phyloP scores from a whole-genome alignment of 2,888 invertebrate species.

The Eristalinus aeneus region DNA sequence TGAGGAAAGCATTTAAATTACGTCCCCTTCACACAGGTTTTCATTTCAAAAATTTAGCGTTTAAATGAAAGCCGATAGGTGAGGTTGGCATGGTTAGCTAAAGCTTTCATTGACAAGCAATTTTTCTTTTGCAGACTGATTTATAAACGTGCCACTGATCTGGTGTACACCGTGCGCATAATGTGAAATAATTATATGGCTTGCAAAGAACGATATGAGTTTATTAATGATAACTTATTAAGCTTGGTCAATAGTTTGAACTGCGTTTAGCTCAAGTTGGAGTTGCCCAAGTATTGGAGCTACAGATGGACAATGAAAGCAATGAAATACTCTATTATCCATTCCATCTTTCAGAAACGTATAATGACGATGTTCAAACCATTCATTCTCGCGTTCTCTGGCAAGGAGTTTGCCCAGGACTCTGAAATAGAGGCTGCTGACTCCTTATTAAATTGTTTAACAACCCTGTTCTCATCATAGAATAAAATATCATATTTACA shows the following conservation, averaged over 20 bases:
- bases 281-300: slow-evolving; percentile 71
- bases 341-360: slow-evolving; percentile 1
- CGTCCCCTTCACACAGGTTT: slow-evolving; percentile 72
- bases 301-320: slow-evolving; percentile 72
- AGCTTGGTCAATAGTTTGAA: slow-evolving; percentile 72
- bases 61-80: slow-evolving; percentile 61
- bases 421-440: no score
- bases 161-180: slow-evolving; percentile 74
- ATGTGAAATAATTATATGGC: slow-evolving; percentile 72
- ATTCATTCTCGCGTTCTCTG: slow-evolving; percentile 7
- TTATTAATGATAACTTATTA: slow-evolving; percentile 73
- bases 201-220: slow-evolving; percentile 67
- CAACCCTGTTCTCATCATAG: no score
- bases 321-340: no score
- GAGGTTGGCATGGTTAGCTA: slow-evolving; percentile 66
- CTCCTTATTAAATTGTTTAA: no score
- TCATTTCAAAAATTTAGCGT: slow-evolving; percentile 76
- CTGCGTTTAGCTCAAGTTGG: slow-evolving; percentile 71
- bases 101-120: not conserved
- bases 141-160: slow-evolving; percentile 74
- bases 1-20: slow-evolving; percentile 68
- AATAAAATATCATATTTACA: no score
- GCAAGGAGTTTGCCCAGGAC: no score
- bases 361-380: not conserved
- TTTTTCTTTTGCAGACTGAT: slow-evolving; percentile 70